These are phyloP conservation scores for Hyles euphorbiae DNA, from an alignment of 1,140 invertebrate species.

Conservation along the genomic window DNA sequence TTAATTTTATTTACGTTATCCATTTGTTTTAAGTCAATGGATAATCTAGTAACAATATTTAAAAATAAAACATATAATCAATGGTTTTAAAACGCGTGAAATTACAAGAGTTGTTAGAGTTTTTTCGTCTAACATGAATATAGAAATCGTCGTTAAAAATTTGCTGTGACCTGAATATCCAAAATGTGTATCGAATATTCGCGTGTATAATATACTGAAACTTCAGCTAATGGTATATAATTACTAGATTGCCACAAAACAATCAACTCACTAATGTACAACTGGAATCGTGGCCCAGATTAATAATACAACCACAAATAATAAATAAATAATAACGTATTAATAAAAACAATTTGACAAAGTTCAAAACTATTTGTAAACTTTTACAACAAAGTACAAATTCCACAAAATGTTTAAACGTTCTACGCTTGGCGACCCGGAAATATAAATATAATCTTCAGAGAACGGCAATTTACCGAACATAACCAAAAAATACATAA, in stretches of 20 bases:
- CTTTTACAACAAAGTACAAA: constrained; percentile 8
- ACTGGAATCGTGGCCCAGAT: neutral
- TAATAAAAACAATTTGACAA: no score
- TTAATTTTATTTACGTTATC: no score
- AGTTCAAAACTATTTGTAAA: constrained; percentile 13
- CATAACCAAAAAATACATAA: constrained; percentile 25
- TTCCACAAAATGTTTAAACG: neutral
- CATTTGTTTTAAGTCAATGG: no score
- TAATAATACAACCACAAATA: neutral
- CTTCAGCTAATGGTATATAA: constrained; percentile 7
- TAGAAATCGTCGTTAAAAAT: constrained; percentile 3
- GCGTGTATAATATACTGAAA: constrained; percentile 21
- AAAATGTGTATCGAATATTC: constrained; percentile 18
- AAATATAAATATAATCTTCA: constrained; percentile 6
- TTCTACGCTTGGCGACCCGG: neutral
- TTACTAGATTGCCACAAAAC: constrained; percentile 10
- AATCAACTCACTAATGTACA: constrained; percentile 3
- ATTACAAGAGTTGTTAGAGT: no score
- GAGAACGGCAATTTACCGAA: constrained; percentile 15
- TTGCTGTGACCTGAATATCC: constrained; percentile 19
- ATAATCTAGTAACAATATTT: no score
- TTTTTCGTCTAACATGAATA: neutral
- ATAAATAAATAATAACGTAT: neutral
- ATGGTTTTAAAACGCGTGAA: no score
- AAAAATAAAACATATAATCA: no score